Conservation (phyloP, 2,888 invertebrate genomes). For the Pseudeuparius sepicola region DNA sequence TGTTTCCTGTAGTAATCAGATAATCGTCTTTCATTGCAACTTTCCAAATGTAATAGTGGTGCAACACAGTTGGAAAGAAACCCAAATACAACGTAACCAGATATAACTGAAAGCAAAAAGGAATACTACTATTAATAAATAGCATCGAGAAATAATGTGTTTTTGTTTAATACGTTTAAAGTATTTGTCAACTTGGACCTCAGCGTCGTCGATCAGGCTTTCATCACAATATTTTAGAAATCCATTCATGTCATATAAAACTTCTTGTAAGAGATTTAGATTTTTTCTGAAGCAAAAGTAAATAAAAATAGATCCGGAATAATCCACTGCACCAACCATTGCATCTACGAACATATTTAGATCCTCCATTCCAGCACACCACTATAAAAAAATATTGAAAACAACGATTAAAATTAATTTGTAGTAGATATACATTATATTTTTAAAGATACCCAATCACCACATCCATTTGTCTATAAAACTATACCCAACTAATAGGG, state of each 20-base stretch:
- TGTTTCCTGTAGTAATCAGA: slow-evolving; percentile 18
- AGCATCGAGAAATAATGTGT: background rate
- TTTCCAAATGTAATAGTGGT: slow-evolving; percentile 6
- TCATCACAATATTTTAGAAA: slow-evolving; percentile 12
- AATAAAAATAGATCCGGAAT: slow-evolving; percentile 10
- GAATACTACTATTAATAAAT: background rate
- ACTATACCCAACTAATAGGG: too few species aligned
- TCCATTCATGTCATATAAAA: slow-evolving; percentile 3
- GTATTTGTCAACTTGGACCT: slow-evolving; percentile 12
- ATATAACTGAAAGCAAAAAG: slow-evolving; percentile 13
- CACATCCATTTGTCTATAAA: too few species aligned
- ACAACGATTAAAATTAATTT: too few species aligned
- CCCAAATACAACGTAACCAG: slow-evolving; percentile 8
- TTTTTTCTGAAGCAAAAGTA: slow-evolving; percentile 10
- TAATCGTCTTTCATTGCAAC: slow-evolving; percentile 10
- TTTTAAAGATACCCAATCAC: too few species aligned
- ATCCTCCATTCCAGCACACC: slow-evolving; percentile 14
- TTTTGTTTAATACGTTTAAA: slow-evolving; percentile 9
- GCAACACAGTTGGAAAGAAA: slow-evolving; percentile 8
- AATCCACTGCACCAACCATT: slow-evolving; percentile 8
- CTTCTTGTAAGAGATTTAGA: slow-evolving; percentile 3
- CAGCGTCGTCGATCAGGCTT: slow-evolving; percentile 8
- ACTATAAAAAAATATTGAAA: slow-evolving; percentile 12
- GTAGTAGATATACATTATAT: too few species aligned
- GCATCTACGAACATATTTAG: slow-evolving; percentile 10